These are phyloP conservation scores for Pantelozetes paolii DNA, from an alignment of 2,888 invertebrate genomes.

Conservation along the genomic window DNA sequence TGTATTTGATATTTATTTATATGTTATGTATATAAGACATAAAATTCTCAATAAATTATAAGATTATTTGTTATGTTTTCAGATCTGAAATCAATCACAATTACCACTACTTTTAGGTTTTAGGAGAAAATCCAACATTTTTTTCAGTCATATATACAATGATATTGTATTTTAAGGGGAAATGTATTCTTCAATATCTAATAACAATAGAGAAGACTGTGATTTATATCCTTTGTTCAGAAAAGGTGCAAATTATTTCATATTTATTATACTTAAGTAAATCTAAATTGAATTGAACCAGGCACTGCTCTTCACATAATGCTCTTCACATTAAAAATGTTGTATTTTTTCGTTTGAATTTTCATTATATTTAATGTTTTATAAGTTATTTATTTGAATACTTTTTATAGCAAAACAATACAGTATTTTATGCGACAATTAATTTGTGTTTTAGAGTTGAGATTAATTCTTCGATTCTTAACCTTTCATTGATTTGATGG, in stretches of 20 bases:
- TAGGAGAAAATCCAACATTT: neutral
- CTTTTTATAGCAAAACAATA: too few relatives aligned
- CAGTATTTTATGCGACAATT: too few relatives aligned
- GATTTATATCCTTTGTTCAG: neutral
- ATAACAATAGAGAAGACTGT: slow-evolving; percentile 6
- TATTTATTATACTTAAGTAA: neutral
- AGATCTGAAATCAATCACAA: slow-evolving; percentile 5
- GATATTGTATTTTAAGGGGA: too few relatives aligned
- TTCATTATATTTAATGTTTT: neutral
- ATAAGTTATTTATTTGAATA: neutral
- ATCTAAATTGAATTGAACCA: neutral
- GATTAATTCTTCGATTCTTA: too few relatives aligned
- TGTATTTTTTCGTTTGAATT: too few relatives aligned
- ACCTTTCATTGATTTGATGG: too few relatives aligned
- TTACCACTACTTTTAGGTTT: neutral
- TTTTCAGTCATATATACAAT: slow-evolving; percentile 2
- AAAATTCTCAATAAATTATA: too few relatives aligned
- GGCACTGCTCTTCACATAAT: slow-evolving; percentile 23
- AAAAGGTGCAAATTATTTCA: neutral
- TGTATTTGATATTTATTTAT: too few relatives aligned
- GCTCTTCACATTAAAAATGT: neutral
- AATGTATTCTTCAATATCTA: neutral
- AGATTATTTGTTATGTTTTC: neutral
- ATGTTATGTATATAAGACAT: too few relatives aligned
- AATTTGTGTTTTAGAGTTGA: too few relatives aligned